phyloP scores from a whole-genome alignment of 2,113 vertebrate genomes.

The Numida meleagris region DNA sequence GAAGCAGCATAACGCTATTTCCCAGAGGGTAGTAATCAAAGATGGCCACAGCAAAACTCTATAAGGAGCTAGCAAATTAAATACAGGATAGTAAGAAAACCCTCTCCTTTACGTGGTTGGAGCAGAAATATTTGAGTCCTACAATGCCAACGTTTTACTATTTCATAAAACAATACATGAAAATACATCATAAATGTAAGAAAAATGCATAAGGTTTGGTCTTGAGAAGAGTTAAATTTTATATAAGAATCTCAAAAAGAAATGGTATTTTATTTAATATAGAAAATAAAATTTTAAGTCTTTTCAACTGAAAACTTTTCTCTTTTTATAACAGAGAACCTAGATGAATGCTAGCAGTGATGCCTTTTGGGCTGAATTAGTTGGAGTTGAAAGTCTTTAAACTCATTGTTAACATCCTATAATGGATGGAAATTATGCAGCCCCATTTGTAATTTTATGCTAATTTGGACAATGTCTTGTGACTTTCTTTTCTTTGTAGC shows the following conservation, averaged over 20 bases:
- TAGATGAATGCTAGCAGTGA: background rate
- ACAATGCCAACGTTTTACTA: background rate
- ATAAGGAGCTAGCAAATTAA: background rate
- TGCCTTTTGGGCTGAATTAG: background rate
- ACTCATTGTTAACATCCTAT: background rate
- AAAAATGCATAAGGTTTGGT: background rate
- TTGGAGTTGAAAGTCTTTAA: background rate
- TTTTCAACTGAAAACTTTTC: background rate
- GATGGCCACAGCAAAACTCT: background rate
- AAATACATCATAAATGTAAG: background rate
- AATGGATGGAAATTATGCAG: background rate
- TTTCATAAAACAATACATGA: background rate
- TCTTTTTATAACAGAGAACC: background rate
- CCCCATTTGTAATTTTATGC: background rate
- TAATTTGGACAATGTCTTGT: background rate
- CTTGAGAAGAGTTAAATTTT: background rate
- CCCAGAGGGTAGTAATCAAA: background rate
- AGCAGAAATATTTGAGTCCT: background rate
- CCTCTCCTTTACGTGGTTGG: background rate
- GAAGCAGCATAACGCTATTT: background rate
- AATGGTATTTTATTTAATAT: background rate
- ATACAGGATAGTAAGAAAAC: background rate
- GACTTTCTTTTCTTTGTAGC: conserved; percentile 72
- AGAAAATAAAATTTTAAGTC: background rate
- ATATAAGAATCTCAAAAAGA: background rate